Base-by-base conservation (phyloP, 92 coral and sea anemone species). In the Desmophyllum pertusum region DNA sequence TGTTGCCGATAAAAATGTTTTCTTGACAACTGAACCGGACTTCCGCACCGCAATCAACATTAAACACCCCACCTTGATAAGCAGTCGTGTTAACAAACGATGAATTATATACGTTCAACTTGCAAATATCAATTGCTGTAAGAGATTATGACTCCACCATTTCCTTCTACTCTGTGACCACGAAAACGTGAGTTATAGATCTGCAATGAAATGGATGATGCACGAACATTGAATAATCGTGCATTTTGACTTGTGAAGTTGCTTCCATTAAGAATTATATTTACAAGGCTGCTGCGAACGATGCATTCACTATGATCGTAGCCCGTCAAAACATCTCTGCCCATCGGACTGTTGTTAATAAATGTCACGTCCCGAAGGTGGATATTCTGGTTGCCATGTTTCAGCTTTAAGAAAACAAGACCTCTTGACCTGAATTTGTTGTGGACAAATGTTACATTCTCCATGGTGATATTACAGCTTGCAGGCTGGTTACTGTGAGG, bases 141-240 rank as follows among this genome's bases (percentile, higher is more conserved):
- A 77, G 11, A 8, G n/a, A 77, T 1, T n/a, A 77, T 37, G 2
- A 40, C 81, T 55, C 70, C 70, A 7, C 70, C 70, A 39, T 59
- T 29, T 25, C 70, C 70, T 59, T 59, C 53, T 0, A n/a, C 51
- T 14, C 4, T 25, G 69, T 77, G 70, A 3, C 33, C 51, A 17
- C 9, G 3, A 18, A 77, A 77, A 25, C 52, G 25, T 23, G 81
- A 77, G 38, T 59, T 57, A 27, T 13, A 11, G 1, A 77, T 57
- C 33, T 77, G 53, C 39, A 77, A 59, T 11, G 52, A 77, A 57
- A 77, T 19, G 36, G 27, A 25, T 40, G 23, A 17, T 77, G 81
- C 70, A 23, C 17, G 23, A 13, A 77, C 38, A 14, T 27, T 57
- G 10, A 77, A 31, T 3, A 37, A 17, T 25, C 81, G 48, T 5